Conservation (phyloP, 2,888 invertebrate species). For the Myopa tessellatipennis region DNA sequence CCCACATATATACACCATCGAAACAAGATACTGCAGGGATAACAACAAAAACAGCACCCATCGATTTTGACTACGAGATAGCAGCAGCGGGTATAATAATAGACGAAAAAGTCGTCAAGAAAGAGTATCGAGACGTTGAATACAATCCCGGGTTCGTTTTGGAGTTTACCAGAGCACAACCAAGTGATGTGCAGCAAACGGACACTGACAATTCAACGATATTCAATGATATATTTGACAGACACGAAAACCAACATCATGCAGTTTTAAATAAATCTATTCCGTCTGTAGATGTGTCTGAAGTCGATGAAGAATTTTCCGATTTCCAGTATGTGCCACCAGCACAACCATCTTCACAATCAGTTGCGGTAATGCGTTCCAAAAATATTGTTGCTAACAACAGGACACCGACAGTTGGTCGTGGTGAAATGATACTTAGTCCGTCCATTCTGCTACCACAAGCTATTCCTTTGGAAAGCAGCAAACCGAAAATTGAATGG, state of each 20-base stretch:
- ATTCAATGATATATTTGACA: conserved; percentile 21
- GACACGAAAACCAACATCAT: conserved; percentile 1
- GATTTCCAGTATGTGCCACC: conserved; percentile 68
- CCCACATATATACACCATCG: conserved; percentile 67
- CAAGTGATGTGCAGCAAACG: neutral
- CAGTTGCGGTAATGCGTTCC: conserved; percentile 45
- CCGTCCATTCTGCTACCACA: conserved; percentile 64
- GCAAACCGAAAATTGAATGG: conserved; percentile 70
- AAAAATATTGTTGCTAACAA: conserved; percentile 50
- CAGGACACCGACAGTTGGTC: conserved; percentile 54
- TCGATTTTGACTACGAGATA: conserved; percentile 67
- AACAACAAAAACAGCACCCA: conserved; percentile 55
- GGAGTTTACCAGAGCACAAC: conserved; percentile 45
- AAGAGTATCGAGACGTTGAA: conserved; percentile 68
- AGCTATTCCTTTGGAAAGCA: conserved; percentile 57
- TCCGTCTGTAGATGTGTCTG: conserved; percentile 5
- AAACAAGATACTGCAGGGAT: conserved; percentile 55
- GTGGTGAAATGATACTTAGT: conserved; percentile 64
- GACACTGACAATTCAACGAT: conserved; percentile 35
- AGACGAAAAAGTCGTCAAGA: conserved; percentile 67
- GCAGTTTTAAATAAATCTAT: conserved; percentile 31
- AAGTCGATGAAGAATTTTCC: conserved; percentile 69
- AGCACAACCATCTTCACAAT: conserved; percentile 45
- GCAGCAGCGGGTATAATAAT: conserved; percentile 67
- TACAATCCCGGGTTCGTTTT: conserved; percentile 63